Evolutionary conservation across 1,140 invertebrate species (phyloP), one percentile per base, ranked within the genome.

Genomic region (Olivierus martensii): DNA sequence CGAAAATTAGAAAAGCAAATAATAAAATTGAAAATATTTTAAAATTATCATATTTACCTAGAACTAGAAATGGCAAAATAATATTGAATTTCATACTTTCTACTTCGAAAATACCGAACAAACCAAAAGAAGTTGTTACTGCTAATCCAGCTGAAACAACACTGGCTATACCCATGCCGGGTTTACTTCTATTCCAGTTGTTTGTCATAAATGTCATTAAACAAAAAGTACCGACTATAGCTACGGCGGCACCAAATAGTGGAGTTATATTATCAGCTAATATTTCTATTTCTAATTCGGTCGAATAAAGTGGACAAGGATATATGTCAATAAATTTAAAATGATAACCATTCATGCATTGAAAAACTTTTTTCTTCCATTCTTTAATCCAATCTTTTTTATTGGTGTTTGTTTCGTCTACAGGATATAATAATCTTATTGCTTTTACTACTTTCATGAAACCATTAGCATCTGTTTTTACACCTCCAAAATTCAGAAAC

Each of bases 51-150:
- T 21, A 74, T 79, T 82, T 76, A 94, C 90, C 89, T 56, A 94
- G 82, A 80, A 93, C 89, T 39, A 95, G 77, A 64, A 94, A 93
- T 5, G 90, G 90, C 1, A 89, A 88, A 0, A 88, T 87, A 48
- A 93, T 76, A 69, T 93, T 92, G 53, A 95, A 87, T n/a, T 87
- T 88, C 61, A 94, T 94, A 67, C 94, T 94, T 55, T 87, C 82
- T 35, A 91, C 78, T 7, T 87, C 88, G 43, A 82, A 73, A 69
- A 92, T 91, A 67, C 89, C 83, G 53, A 89, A 83, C 43, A 88
- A 70, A 36, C 92, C 91, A 62, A 95, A 94, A 0, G 88, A 87
- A 3, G 86, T 83, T 1, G 81, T 68, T 0, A 88, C 91, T 12
- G 87, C 89, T 77, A 94, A 81, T 1, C 80, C 79, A 0, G 90